Evolutionary conservation across 2,113 vertebrate genomes (phyloP).

Genomic region (Phalacrocorax pelagicus): DNA sequence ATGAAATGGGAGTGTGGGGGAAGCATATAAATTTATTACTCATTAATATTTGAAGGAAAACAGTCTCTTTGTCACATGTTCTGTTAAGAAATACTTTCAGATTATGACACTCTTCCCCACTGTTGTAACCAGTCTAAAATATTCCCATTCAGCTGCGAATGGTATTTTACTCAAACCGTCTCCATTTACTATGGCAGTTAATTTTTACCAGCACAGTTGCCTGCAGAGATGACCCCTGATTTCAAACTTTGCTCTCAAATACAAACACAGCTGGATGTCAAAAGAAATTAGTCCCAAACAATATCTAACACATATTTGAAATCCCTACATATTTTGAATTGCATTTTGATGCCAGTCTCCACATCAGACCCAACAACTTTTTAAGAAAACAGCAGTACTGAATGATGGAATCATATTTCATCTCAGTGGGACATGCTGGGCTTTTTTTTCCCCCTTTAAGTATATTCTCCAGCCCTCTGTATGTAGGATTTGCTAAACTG

Average conservation of each 20-base stretch:
- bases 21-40: slow-evolving; percentile 3
- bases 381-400: slow-evolving; percentile 48
- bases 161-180: slow-evolving; percentile 18
- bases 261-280: slow-evolving; percentile 48
- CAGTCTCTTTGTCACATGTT: background rate
- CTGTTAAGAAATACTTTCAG: slow-evolving; percentile 51
- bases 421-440: background rate
- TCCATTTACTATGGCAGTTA: background rate
- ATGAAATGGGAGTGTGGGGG: background rate
- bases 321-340: background rate
- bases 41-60: slow-evolving; percentile 12
- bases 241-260: slow-evolving; percentile 46
- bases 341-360: slow-evolving; percentile 53
- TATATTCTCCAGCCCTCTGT: background rate
- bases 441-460: background rate
- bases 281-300: slow-evolving; percentile 34
- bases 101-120: background rate
- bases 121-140: slow-evolving; percentile 7
- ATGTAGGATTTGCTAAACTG: background rate
- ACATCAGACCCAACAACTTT: background rate
- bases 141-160: slow-evolving; percentile 27
- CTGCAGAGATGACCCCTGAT: slow-evolving; percentile 50
- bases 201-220: slow-evolving; percentile 39
- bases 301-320: slow-evolving; percentile 48
- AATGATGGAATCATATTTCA: slow-evolving; percentile 33